Evolutionary conservation across 2,113 vertebrate species (phyloP).

Genomic region (Trematomus loennbergii): DNA sequence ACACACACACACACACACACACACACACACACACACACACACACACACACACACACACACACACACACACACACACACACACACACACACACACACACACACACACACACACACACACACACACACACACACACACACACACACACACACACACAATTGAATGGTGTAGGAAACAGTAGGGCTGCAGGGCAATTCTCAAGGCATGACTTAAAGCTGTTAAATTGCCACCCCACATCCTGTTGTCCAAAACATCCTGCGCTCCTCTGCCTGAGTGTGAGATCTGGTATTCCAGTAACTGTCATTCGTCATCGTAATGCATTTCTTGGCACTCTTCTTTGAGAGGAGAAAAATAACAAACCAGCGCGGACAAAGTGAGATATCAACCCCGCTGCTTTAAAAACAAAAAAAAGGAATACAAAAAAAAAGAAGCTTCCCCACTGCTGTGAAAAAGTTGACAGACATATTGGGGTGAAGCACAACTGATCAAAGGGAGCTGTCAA

Average conservation of each 20-base stretch:
- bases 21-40: too few species aligned
- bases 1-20: too few species aligned
- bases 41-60: too few species aligned
- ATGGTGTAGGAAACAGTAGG: slow-evolving; percentile 61
- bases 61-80: too few species aligned
- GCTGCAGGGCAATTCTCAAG: slow-evolving; percentile 75
- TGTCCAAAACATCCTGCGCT: slow-evolving; percentile 68
- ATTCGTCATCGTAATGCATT: slow-evolving; percentile 60
- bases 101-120: too few species aligned
- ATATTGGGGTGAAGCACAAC: slow-evolving; percentile 48
- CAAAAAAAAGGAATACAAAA: not conserved
- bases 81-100: too few species aligned
- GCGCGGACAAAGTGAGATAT: slow-evolving; percentile 49
- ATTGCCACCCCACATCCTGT: slow-evolving; percentile 77
- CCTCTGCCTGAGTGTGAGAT: slow-evolving; percentile 36
- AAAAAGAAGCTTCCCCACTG: slow-evolving; percentile 16
- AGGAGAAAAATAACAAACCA: slow-evolving; percentile 43
- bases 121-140: not conserved
- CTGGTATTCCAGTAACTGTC: slow-evolving; percentile 58
- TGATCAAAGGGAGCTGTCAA: slow-evolving; percentile 75
- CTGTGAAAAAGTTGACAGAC: slow-evolving; percentile 66
- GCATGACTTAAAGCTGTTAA: slow-evolving; percentile 79
- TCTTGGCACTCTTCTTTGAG: slow-evolving; percentile 50
- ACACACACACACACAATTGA: not conserved
- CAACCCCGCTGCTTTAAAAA: slow-evolving; percentile 34